Percentiles rank a stretch among this genome's conserved stretches.
phyloP scores from a whole-genome alignment of 2,888 invertebrate genomes.

The Noctua janthina region DNA sequence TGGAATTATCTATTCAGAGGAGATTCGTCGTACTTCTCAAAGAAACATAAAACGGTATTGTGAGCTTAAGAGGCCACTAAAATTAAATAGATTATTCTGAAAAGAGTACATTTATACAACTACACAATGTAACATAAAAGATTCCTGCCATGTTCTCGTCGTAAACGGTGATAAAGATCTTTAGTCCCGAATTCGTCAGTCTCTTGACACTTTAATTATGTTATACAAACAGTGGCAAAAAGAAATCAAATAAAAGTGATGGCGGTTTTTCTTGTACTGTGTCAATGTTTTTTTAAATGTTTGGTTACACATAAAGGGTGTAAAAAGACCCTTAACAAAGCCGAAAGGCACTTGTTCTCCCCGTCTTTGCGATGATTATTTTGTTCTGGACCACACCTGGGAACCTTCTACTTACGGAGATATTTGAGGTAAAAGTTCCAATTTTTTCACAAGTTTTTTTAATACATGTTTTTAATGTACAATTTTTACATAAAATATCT shows the following conservation, averaged over 20 bases:
- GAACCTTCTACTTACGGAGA: too few relatives aligned
- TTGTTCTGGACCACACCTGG: too few relatives aligned
- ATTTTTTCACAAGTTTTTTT: too few relatives aligned
- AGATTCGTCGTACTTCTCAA: neutral
- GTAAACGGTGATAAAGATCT: conserved; percentile 20
- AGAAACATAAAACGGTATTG: neutral
- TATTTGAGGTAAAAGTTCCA: too few relatives aligned
- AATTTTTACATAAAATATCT: too few relatives aligned
- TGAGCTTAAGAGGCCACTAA: neutral
- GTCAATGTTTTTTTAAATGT: neutral
- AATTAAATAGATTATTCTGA: neutral
- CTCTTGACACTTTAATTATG: conserved; percentile 12
- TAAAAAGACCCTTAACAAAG: too few relatives aligned
- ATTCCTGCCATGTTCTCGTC: conserved; percentile 17
- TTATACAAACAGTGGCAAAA: neutral
- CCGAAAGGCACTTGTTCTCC: too few relatives aligned
- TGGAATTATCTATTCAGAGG: neutral
- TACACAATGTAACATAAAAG: neutral
- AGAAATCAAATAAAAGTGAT: neutral
- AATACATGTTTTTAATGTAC: too few relatives aligned
- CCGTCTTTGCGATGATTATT: too few relatives aligned
- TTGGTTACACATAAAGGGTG: too few relatives aligned
- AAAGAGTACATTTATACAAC: neutral
- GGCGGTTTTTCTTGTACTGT: neutral
- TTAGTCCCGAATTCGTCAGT: neutral